Percentiles rank a stretch among this genome's conserved stretches.
phyloP scores from a whole-genome alignment of 1,140 invertebrate species.

The Pachyrhynchus sulphureomaculatus region DNA sequence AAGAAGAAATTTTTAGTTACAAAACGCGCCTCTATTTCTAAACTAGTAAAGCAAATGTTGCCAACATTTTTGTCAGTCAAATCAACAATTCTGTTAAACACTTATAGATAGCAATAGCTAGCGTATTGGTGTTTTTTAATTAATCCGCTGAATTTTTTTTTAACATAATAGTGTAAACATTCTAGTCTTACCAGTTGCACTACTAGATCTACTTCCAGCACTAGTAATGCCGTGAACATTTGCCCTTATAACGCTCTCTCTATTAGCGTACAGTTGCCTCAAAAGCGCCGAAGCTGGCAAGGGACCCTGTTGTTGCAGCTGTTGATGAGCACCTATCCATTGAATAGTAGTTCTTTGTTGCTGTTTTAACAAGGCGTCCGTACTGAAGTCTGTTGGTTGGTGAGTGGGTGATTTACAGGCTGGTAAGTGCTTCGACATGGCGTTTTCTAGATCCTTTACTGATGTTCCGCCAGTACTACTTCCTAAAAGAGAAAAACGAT shows the following conservation, averaged over 20 bases:
- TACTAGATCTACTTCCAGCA: conserved; percentile 52
- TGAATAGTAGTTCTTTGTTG: conserved; percentile 88
- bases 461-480: conserved; percentile 56
- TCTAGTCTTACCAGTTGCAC: conserved; percentile 40
- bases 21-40: background rate
- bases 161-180: too few relatives aligned
- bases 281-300: conserved; percentile 82
- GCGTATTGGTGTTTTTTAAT: too few relatives aligned
- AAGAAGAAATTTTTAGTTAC: too few relatives aligned
- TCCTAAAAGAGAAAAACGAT: background rate
- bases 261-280: conserved; percentile 86
- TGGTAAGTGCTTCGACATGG: conserved; percentile 94
- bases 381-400: conserved; percentile 81
- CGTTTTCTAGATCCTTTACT: conserved; percentile 90
- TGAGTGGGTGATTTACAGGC: conserved; percentile 62
- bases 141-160: too few relatives aligned
- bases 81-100: background rate
- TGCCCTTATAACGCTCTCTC: conserved; percentile 91
- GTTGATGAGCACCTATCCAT: conserved; percentile 86
- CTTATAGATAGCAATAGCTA: background rate
- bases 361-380: conserved; percentile 79
- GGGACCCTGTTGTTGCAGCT: conserved; percentile 55
- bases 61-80: too few relatives aligned
- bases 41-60: background rate
- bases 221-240: conserved; percentile 76